Base-by-base conservation (phyloP, 2,113 vertebrate genomes). In the Nyctereutes procyonoides region DNA sequence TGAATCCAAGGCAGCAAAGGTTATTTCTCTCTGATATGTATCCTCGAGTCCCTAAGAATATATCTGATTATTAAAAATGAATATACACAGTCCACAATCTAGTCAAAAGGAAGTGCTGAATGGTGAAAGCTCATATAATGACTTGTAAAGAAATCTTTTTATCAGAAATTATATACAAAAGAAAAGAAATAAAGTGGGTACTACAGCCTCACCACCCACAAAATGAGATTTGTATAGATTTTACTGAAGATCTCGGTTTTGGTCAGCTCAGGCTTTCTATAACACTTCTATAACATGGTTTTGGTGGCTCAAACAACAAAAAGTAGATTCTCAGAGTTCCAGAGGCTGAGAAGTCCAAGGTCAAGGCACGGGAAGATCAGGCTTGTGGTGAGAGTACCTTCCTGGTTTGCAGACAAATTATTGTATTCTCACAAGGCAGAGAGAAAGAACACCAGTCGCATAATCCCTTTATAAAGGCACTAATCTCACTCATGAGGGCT, bases 31-130 rank as follows among this genome's bases (percentile, higher is more conserved):
- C 73, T 82, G 30, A 56, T 62, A 51, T 19, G 15, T 48, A 90
- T 83, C 26, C 48, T 20, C 0, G 0, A 63, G 15, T 87, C 62
- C 90, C 94, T 83, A 55, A 74, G 76, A 81, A 85, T 19, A 60
- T 89, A 89, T 69, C 62, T 65, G 60, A 74, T 95, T 67, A 69
- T 92, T 93, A 63, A 95, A 96, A 88, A 58, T 67, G 43, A 74
- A 55, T 38, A 38, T 15, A 48, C 6, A 65, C 53, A 86, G 13
- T 32, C 87, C 38, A 8, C 65, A 28, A 15, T 55, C n/a, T 7
- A 51, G n/a, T 53, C 71, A 67, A n/a, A 58, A 51, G 55, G 62
- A 62, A 82, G 13, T 51, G 12, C 17, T 73, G 24, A 92, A 60
- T 85, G 20, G 55, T 69, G 84, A 67, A 48, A 17, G 14, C 85